Evolutionary conservation across 2,113 vertebrate species (phyloP).

Genomic region (Glaucidium brasilianum): DNA sequence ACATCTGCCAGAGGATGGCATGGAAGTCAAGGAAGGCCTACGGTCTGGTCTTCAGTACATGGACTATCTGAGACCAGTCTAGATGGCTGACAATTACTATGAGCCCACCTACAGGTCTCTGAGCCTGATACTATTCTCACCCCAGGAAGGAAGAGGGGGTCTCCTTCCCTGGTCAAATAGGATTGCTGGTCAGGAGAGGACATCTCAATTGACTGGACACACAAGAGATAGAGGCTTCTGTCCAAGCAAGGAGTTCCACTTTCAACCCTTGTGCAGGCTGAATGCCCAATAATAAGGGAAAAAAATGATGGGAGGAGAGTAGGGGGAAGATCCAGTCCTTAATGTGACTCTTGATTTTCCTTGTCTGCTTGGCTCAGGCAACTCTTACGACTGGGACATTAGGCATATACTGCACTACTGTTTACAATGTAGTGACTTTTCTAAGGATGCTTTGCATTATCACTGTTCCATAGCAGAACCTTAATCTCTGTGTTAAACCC

Average conservation of each 20-base stretch:
- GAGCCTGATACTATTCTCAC: neutral
- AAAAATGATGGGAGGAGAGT: neutral
- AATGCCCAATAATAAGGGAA: neutral
- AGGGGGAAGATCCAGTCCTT: neutral
- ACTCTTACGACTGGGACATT: neutral
- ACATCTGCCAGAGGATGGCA: neutral
- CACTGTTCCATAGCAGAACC: neutral
- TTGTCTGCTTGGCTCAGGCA: neutral
- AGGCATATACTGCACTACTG: neutral
- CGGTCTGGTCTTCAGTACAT: neutral
- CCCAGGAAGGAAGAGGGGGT: neutral
- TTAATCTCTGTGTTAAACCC: neutral
- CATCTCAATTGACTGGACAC: neutral
- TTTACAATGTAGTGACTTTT: neutral
- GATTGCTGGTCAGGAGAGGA: neutral
- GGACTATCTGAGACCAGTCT: neutral
- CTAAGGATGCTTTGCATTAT: neutral
- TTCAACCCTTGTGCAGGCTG: neutral
- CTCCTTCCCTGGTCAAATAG: neutral
- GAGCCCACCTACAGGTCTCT: neutral
- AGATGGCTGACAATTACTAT: neutral
- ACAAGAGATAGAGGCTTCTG: neutral
- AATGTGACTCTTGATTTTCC: neutral
- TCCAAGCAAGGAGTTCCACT: neutral
- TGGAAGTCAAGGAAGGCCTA: neutral